These are phyloP conservation scores for Ips typographus DNA, from an alignment of 1,140 invertebrate species.

Conservation along the genomic window DNA sequence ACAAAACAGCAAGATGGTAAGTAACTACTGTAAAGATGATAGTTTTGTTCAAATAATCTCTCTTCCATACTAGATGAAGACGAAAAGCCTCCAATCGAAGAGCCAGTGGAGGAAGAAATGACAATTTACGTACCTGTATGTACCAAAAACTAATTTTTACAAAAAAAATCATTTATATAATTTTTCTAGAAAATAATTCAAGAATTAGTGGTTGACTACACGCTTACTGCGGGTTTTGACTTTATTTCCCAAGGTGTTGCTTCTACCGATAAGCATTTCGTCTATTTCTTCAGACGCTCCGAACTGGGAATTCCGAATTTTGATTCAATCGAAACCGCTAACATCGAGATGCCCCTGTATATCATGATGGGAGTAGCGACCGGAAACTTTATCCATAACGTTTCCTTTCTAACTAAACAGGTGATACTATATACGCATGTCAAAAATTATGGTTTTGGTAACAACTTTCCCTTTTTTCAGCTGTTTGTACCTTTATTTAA, in stretches of 20 bases:
- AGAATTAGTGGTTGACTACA: slow-evolving; percentile 64
- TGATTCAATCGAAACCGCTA: slow-evolving; percentile 55
- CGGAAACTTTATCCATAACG: slow-evolving; percentile 58
- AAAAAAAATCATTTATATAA: slow-evolving; percentile 4
- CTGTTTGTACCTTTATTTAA: slow-evolving; percentile 34
- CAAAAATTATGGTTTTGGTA: background rate
- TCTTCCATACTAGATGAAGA: slow-evolving; percentile 1
- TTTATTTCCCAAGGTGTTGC: slow-evolving; percentile 55
- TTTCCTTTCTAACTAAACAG: slow-evolving; percentile 53
- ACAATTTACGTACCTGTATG: slow-evolving; percentile 56
- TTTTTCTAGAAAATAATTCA: slow-evolving; percentile 64
- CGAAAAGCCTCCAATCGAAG: slow-evolving; percentile 9
- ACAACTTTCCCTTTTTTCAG: slow-evolving; percentile 14
- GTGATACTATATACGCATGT: slow-evolving; percentile 27
- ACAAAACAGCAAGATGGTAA: background rate
- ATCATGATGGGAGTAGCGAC: slow-evolving; percentile 63
- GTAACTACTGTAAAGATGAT: background rate
- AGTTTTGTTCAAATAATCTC: background rate
- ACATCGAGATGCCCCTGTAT: slow-evolving; percentile 62
- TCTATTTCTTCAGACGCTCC: slow-evolving; percentile 67
- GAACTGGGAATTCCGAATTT: slow-evolving; percentile 61
- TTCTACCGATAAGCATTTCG: slow-evolving; percentile 57
- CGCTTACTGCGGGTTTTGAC: slow-evolving; percentile 66
- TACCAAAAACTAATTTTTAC: slow-evolving; percentile 5
- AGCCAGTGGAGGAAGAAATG: slow-evolving; percentile 44